phyloP scores from a whole-genome alignment of 2,888 invertebrate species.

The Lepidocyrtoides sp. region DNA sequence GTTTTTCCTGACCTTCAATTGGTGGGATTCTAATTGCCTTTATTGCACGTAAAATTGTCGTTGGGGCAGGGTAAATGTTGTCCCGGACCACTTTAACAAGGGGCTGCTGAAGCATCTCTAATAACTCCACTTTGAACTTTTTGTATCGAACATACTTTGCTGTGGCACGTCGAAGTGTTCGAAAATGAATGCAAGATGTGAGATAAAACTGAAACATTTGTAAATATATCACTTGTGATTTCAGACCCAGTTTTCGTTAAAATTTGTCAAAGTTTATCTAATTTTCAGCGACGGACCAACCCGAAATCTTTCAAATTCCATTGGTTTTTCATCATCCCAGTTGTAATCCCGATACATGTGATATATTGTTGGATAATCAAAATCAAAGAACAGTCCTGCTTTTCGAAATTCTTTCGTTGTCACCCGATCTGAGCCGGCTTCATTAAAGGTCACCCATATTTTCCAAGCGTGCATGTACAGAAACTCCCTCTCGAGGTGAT shows the following conservation, averaged over 20 bases:
- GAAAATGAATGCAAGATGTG: constrained; percentile 75
- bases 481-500: constrained; percentile 75
- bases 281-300: constrained; percentile 5
- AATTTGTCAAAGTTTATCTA: not conserved
- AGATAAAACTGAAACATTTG: constrained; percentile 71
- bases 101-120: constrained; percentile 37
- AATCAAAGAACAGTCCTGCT: constrained; percentile 75
- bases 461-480: constrained; percentile 80
- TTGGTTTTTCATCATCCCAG: constrained; percentile 71
- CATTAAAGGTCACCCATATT: constrained; percentile 78
- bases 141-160: constrained; percentile 71
- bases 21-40: constrained; percentile 67
- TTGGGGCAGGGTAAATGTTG: constrained; percentile 66
- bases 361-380: constrained; percentile 78
- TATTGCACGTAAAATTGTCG: constrained; percentile 63
- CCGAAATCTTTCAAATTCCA: constrained; percentile 78
- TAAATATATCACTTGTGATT: too few relatives aligned
- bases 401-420: constrained; percentile 68
- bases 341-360: constrained; percentile 72
- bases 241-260: too few relatives aligned
- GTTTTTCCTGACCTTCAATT: constrained; percentile 65
- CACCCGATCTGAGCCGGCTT: constrained; percentile 52
- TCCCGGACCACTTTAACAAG: constrained; percentile 47
- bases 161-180: constrained; percentile 43
- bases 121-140: constrained; percentile 68